These are phyloP conservation scores for Loriculus beryllinus DNA, from an alignment of 2,797 vertebrate genomes.

Conservation along the genomic window DNA sequence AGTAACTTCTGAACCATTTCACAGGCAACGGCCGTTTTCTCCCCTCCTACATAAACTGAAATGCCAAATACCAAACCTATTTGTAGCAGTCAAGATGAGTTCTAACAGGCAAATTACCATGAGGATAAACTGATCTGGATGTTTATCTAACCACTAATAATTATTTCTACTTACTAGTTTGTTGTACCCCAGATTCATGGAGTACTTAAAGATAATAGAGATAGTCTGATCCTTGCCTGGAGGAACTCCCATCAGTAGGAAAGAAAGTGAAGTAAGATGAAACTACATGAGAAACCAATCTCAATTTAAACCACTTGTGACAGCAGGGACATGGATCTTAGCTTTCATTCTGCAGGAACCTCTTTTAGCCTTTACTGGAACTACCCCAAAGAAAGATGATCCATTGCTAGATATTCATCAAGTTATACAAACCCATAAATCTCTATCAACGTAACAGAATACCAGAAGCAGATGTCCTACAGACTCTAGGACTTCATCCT, in stretches of 20 bases:
- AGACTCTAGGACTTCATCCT: not conserved
- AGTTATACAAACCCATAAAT: not conserved
- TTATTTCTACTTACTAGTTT: not conserved
- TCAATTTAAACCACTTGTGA: not conserved
- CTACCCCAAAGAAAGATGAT: not conserved
- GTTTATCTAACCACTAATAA: not conserved
- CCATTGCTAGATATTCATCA: not conserved
- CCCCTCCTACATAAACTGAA: constrained; percentile 44
- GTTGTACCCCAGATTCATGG: not conserved
- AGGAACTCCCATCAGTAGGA: not conserved
- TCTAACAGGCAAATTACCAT: not conserved
- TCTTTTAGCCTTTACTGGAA: not conserved
- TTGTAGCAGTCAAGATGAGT: constrained; percentile 33
- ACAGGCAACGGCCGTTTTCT: not conserved
- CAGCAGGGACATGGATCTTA: not conserved
- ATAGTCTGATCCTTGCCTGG: not conserved
- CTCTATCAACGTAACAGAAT: not conserved
- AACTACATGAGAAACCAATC: not conserved
- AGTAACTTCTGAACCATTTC: constrained; percentile 43
- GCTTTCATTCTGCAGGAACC: not conserved
- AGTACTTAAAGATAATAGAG: not conserved
- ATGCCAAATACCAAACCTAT: constrained; percentile 61
- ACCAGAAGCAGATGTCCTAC: not conserved
- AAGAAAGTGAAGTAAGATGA: not conserved
- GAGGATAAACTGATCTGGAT: constrained; percentile 10